These are phyloP conservation scores for Vimba vimba DNA, from an alignment of 2,113 vertebrate genomes.

Conservation along the genomic window DNA sequence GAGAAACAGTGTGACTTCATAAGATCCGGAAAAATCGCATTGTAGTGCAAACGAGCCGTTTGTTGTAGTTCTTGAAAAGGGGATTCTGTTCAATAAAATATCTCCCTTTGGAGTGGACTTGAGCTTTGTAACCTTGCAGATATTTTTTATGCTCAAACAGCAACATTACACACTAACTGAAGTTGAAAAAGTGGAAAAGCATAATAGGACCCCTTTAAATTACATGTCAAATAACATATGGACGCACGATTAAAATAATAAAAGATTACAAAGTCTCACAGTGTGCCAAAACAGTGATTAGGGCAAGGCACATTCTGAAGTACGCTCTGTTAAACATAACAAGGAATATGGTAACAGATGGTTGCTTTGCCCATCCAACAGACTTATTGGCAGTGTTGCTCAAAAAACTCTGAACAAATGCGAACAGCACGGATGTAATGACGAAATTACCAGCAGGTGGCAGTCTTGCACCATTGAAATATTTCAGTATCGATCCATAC, in stretches of 20 bases:
- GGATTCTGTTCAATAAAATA: too few species aligned
- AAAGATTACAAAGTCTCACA: background rate
- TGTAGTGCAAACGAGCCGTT: too few species aligned
- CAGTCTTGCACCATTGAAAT: constrained; percentile 33
- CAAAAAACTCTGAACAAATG: constrained; percentile 37
- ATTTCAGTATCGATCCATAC: background rate
- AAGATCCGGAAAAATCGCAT: too few species aligned
- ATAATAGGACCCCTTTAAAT: too few species aligned
- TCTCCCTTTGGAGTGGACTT: too few species aligned
- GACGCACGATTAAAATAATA: background rate
- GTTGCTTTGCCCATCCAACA: constrained; percentile 51
- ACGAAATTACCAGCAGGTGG: constrained; percentile 36
- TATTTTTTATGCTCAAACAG: too few species aligned
- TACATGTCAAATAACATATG: constrained; percentile 10
- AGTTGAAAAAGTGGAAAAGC: too few species aligned
- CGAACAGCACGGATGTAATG: background rate
- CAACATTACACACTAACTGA: too few species aligned
- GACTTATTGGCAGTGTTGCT: constrained; percentile 36
- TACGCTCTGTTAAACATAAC: constrained; percentile 36
- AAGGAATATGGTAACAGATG: constrained; percentile 54
- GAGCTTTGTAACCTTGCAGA: too few species aligned
- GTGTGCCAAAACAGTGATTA: constrained; percentile 21
- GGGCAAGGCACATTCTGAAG: constrained; percentile 29
- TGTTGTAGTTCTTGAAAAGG: too few species aligned
- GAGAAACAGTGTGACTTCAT: too few species aligned